Base-by-base conservation (phyloP, 2,797 vertebrate species). In the Sebastes steindachneri region DNA sequence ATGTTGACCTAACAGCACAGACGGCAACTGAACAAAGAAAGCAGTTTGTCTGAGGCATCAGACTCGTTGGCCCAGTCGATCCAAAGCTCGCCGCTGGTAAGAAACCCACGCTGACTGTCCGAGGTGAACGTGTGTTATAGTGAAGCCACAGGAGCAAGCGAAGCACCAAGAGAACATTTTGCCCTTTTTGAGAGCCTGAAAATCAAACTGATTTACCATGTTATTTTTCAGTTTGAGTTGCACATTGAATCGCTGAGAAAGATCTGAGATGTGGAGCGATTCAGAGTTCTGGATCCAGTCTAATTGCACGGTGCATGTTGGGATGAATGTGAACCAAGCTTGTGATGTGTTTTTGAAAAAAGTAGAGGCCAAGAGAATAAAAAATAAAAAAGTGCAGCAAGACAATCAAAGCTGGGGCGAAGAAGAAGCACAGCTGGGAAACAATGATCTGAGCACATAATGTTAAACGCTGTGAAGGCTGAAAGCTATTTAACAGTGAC, bases 131-230 rank as follows among this genome's bases (percentile, higher is more conserved):
- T 59, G 71, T 75, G 66, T 80, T 45, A 17, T 10, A 75, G 90
- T 92, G 90, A 94, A 93, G 90, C 89, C 92, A 92, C 90, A 90
- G 57, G 21, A 91, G 90, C 87, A 86, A 93, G 81, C 58, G 12
- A 82, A 80, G 85, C 78, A 67, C 78, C 69, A 21, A 68, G 53
- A 73, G 17, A 77, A 35, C 45, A 23, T n/a, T 54, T n/a, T 1
- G 14, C 25, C 51, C 37, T 8, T 60, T 75, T 26, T 64, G 28
- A 48, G 4, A 19, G 37, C 72, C 26, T 33, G 9, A 48, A 68
- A 67, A 59, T 55, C 55, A 53, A 23, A 67, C 58, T 4, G 35
- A 41, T 59, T 67, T 17, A 31, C 23, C n/a, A 19, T 7, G 11
- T 55, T 15, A 9, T 68, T 72, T 41, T 15, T 74, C 55, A 58